Evolutionary conservation across 2,113 vertebrate species (phyloP), one percentile per base, ranked within the genome.

Genomic region (Callipepla californica): DNA sequence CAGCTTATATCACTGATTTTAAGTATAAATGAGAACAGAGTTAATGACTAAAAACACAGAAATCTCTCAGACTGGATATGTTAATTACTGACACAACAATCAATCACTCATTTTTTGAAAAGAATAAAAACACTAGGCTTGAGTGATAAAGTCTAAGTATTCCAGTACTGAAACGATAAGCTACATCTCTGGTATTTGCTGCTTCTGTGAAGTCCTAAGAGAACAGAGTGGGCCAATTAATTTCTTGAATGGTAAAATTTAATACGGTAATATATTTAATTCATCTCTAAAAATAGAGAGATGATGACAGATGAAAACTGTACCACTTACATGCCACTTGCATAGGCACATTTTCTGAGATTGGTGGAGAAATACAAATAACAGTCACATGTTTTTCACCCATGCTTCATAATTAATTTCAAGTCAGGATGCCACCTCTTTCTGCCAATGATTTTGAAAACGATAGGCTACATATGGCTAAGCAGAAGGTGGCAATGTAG

Each of bases 401-500:
- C 34, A 5, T 51, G 19, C n/a, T 92, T 78, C 40, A 32, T 42
- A 48, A 66, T 66, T 83, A 5, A 12, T 67, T 55, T 92, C 42
- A 76, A 36, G 14, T 85, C 14, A 75, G 19, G 30, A 57, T 17
- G 81, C 11, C 16, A 58, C 61, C 13, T 30, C 10, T 8, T 85
- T 34, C 44, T 57, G 7, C 11, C 45, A 17, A 51, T 22, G 73
- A 20, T 48, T 65, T 55, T 63, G 9, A 89, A 85, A 94, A 63
- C 4, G 22, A 65, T 5, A 6, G 14, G 26, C 40, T 79, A 82
- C 0, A 0, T 53, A 59, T 2, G 3, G 16, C 28, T 77, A 85
- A 88, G n/a, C 13, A 69, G 19, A 70, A 73, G 7, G 0, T n/a
- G 13, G 30, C 7, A 66, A 82, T 66, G 80, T 53, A 61, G 7